Evolutionary conservation across 2,113 vertebrate species (phyloP), one percentile per base, ranked within the genome.

Genomic region (Dipodomys merriami): DNA sequence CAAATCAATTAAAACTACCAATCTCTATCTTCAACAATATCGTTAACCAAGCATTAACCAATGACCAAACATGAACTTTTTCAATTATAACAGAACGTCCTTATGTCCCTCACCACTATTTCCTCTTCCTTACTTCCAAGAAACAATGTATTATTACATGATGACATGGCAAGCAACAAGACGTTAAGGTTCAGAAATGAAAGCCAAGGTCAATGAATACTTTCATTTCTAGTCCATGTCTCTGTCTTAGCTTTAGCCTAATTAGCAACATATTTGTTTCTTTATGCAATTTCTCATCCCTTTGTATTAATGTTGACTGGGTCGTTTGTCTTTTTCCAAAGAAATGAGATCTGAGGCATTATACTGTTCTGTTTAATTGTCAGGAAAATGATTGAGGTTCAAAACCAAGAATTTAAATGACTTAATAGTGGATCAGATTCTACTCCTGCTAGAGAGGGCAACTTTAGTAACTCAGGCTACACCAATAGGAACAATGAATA

Each of bases 321-420:
- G n/a, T 69, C 49, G 71, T 88, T 85, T 78, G 0, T 18, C 7
- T 91, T 80, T 78, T 62, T 53, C 53, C 69, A 91, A 69, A 72
- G 60, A 93, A 94, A 88, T 83, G 11, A 29, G 27, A 90, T 57
- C 73, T 85, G n/a, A 91, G 44, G 83, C 91, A 88, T 89, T 92
- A 92, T 72, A 86, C 18, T 65, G 19, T 87, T 16, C 10, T 91
- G 22, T 78, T 74, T 35, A 76, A 62, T 67, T 19, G 0, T 9
- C 39, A 81, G 49, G 33, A 68, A 0, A 35, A 74, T 18, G 88
- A 44, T 8, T 84, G 46, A 49, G 18, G 78, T 25, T 82, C 39
- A 91, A 30, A 30, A 44, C 9, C 49, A 93, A 86, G 88, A 57
- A 10, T 4, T 82, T 91, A 0, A 0, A 0, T 84, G 49, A 69